Evolutionary conservation across 1,140 invertebrate species (phyloP), one percentile per base, ranked within the genome.

Genomic region (Matsumurasca onukii): DNA sequence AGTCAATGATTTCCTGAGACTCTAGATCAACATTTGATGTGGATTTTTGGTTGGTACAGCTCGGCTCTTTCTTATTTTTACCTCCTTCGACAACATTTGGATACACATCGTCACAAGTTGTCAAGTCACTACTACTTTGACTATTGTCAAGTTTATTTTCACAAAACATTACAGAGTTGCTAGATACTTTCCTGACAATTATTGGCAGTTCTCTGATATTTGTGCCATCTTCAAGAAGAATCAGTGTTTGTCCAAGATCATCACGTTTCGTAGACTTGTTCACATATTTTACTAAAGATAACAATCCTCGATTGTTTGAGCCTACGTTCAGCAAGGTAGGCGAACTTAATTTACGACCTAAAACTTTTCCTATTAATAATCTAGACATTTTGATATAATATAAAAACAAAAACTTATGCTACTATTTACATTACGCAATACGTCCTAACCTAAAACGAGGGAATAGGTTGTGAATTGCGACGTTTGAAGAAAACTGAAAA

Each of bases 191-290:
- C 71, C 85, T 80, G 13, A 91, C 83, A 59, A 90, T 83, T 3
- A 88, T 77, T 1, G 89, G 89, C 48, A 91, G 77, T 77, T 92
- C 89, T 70, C 86, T 84, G 39, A 92, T 86, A 45, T 84, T 80
- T 1, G 80, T 75, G 25, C 88, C 89, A 77, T 89, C 87, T 79
- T 92, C 88, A 29, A 88, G 76, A 34, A 91, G 76, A 34, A 89
- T 85, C 13, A 84, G 85, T n/a, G 82, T 82, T 39, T 81, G 78
- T 17, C 78, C 76, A 34, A 82, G 67, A 31, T 75, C 71, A 15
- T 69, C 55, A 24, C 52, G 31, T 49, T 51, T 39, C 5, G 34
- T 39, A 17, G 5, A 39, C 17, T 39, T 39, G 17, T 39, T 39
- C 34, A 39, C 34, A 9, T 5, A 39, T 17, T 39, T 5, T 9